A percentile compares a stretch with the other conserved stretches of the same genome.
Evolutionary conservation across 2,888 invertebrate species (phyloP).

Genomic region (Cephus spinipes): DNA sequence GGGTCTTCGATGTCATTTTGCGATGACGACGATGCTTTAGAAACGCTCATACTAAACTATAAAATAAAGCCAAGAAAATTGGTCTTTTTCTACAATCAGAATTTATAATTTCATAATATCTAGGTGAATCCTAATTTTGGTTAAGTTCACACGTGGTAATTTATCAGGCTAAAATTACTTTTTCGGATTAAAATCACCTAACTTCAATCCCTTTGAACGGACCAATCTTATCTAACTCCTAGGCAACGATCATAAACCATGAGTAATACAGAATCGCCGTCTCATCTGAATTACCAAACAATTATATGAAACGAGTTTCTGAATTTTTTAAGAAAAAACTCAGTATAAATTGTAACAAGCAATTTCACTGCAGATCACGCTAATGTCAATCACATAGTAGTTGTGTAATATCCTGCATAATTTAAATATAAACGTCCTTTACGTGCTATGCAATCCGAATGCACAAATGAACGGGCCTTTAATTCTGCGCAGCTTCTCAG

Average conservation of each 20-base stretch:
- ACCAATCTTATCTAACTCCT: neutral
- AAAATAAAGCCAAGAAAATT: neutral
- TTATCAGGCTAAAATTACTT: neutral
- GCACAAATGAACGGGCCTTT: neutral
- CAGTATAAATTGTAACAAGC: neutral
- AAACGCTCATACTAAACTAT: neutral
- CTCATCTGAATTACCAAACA: neutral
- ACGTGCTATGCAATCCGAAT: neutral
- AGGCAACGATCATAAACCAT: neutral
- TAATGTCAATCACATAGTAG: too few relatives aligned
- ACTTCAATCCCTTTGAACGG: neutral
- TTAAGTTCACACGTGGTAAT: neutral
- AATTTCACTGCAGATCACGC: neutral
- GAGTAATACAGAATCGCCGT: neutral
- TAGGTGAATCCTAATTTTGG: neutral
- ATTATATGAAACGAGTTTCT: neutral
- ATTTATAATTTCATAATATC: neutral
- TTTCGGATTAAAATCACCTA: neutral
- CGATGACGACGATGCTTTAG: neutral
- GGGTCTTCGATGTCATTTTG: slow-evolving; percentile 78
- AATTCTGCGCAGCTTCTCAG: neutral
- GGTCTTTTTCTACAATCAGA: neutral
- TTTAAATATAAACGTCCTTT: neutral
- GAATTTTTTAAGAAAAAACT: neutral
- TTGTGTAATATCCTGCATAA: neutral